Evolutionary conservation across 2,888 invertebrate species (phyloP), one percentile per base, ranked within the genome.

Genomic region (Andrena camellia): DNA sequence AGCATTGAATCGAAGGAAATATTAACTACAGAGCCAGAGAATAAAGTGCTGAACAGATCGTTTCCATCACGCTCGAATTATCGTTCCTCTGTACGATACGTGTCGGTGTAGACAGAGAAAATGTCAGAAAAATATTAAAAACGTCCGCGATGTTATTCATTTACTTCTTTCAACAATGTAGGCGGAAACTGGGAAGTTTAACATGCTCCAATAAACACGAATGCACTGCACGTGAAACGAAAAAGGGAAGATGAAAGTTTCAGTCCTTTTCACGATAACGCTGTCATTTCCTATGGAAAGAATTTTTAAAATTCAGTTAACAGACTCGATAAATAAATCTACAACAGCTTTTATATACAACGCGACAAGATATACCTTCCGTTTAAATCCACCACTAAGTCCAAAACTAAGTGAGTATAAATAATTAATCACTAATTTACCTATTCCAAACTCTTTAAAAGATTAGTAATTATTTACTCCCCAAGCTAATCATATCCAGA

Each of bases 21-120:
- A 81, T 66, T 64, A 59, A 54, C 67, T 26, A 52, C 67, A 52
- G 48, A 48, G 10, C 8, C 20, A 33, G 66, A 63, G 67, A 83
- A 57, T 72, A 63, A 69, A 33, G 66, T 60, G 29, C 29, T 48
- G 59, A 74, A 69, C 75, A 66, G 57, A 50, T 72, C 42, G 64
- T 63, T 63, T n/a, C 59, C 77, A 66, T 77, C 66, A n/a, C 69
- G 2, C 17, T 59, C 54, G 42, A 73, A 73, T 79, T 78, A 64
- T 64, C 52, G 26, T 52, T 73, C 63, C 57, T 48, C 63, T 33
- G 74, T n/a, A n/a, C 57, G 57, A 69, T 54, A 54, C 33, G 52
- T 54, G 52, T 67, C 50, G 10, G 67, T 7, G 31, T 13, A 26
- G 52, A 35, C 20, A 17, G 31, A 33, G 31, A 20, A 23, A 54